Evolutionary conservation across 2,797 vertebrate species (phyloP), one percentile per base, ranked within the genome.

Genomic region (Galagoides demidoff): DNA sequence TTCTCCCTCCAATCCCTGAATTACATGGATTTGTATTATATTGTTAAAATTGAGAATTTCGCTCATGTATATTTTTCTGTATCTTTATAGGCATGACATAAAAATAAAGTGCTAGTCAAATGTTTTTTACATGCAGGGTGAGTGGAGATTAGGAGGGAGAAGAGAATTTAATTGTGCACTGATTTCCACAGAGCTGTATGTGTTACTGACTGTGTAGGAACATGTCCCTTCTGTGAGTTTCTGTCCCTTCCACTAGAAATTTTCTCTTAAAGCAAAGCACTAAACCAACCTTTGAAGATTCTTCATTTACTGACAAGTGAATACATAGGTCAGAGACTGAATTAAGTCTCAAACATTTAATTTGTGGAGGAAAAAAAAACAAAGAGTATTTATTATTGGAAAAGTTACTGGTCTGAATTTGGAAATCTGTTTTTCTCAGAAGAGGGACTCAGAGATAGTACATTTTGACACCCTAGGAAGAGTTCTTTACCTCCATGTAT

Each of bases 261-360:
- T 91, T 89, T 83, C 49, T 57, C 52, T 89, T 22, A 79, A 86
- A 94, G 86, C 4, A 66, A 95, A 89, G 27, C n/a, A 59, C 12
- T 79, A 92, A 76, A 87, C 95, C 89, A 84, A 84, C 83, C 59
- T 89, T 64, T 5, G 45, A 83, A 52, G 84, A 74, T 94, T 92
- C 13, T 45, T 31, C 29, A 27, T 59, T 81, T 84, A 81, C 29
- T 93, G 19, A 61, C 4, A 91, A 92, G 43, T 78, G 91, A 81
- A 82, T 92, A 85, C 70, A 74, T 79, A 90, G 31, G 43, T 61
- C 45, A 92, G 20, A 63, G 27, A 78, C 37, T 95, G 57, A 87
- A 88, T 87, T 83, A 57, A 43, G 27, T 52, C 23, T 85, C 31
- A 85, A 74, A 92, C 78, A 73, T 64, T 94, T 94, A 91, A 96